These are phyloP conservation scores for Neoaliturus tenellus DNA, from an alignment of 2,888 invertebrate genomes.

Conservation along the genomic window DNA sequence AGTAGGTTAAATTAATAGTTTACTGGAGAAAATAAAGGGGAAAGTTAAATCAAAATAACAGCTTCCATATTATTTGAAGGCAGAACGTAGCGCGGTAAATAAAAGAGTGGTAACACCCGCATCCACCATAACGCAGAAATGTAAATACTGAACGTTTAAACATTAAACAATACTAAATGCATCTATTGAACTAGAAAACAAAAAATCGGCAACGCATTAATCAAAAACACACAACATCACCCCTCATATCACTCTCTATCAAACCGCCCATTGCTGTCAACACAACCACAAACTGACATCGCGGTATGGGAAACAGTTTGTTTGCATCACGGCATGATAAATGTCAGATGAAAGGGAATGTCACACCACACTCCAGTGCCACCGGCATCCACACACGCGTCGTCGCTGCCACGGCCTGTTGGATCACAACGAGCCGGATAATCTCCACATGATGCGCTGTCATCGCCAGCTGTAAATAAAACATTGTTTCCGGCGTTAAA, in stretches of 20 bases:
- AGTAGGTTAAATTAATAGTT: too few species aligned
- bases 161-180: too few species aligned
- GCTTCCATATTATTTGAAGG: too few species aligned
- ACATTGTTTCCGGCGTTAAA: constrained; percentile 41
- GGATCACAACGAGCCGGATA: constrained; percentile 8
- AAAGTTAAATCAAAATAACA: too few species aligned
- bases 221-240: too few species aligned
- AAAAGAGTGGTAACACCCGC: too few species aligned
- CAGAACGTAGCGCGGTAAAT: too few species aligned
- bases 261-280: neutral
- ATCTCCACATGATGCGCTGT: constrained; percentile 8
- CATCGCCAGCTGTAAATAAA: constrained; percentile 29
- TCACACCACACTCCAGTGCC: neutral
- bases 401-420: constrained; percentile 7
- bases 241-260: neutral
- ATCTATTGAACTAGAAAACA: too few species aligned
- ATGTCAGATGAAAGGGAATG: neutral
- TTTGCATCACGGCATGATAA: neutral
- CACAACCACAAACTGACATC: neutral
- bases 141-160: too few species aligned
- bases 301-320: neutral
- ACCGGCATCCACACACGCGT: neutral
- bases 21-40: too few species aligned
- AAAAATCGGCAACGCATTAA: too few species aligned
- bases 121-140: too few species aligned